Evolutionary conservation across 2,888 invertebrate species (phyloP), one percentile per base, ranked within the genome.

Genomic region (Campopleginae sp.): DNA sequence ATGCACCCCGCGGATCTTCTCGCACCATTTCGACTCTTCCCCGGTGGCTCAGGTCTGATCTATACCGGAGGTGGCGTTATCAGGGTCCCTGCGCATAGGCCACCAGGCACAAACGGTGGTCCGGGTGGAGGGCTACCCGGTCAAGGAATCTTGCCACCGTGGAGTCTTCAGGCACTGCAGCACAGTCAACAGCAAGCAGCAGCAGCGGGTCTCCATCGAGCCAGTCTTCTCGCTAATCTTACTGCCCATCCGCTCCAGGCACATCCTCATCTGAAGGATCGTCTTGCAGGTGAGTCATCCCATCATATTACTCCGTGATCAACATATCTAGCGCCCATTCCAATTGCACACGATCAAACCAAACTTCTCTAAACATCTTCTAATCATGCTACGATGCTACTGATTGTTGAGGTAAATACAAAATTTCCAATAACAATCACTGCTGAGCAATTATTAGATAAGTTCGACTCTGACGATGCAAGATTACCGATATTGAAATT

Each of bases 21-120:
- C 46, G 90, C 92, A 14, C 92, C 92, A 2, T 91, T 92, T 76
- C 88, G 92, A 79, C 78, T 93, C 76, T 90, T 93, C 87, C 88
- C 92, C 7, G 88, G 92, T 61, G 91, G 92, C 27, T 92, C 93
- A 1, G 91, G 93, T 17, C 87, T 93, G 77, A 91, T 93, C 80
- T 93, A 93, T 92, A 94, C 95, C 77, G 94, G 95, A 82, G 96
- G 95, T 80, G 97, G 97, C 89, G 98, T 97, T 70, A 96, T 97
- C 89, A 95, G 97, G 91, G 97, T 97, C 88, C 97, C 97, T 72
- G 97, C 97, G 81, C 98, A 98, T 92, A 94, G 97, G 89, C 96
- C 96, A 27, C 93, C 95, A 88, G 95, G 95, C 89, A 95, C 92
- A 88, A 95, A 90, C 93, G 92, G 90, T 4, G 86, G 89, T 19